Evolutionary conservation across 2,797 vertebrate species (phyloP).

Genomic region (Acipenser oxyrinchus): DNA sequence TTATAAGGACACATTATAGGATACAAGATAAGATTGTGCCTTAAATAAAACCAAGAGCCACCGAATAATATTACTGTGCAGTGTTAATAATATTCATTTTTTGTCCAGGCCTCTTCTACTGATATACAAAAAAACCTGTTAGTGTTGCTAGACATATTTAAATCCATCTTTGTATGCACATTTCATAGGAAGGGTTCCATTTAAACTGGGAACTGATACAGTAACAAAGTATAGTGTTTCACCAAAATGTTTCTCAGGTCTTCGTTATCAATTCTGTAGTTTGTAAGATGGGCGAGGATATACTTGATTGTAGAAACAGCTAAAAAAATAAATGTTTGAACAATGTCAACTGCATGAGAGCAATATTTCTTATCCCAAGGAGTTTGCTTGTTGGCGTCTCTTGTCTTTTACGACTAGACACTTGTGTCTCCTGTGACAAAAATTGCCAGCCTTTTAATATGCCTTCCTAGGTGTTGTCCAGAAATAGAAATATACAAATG

Average conservation of each 20-base stretch:
- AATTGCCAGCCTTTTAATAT: background rate
- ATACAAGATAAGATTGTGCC: conserved; percentile 25
- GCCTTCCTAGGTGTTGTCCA: background rate
- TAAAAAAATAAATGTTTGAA: background rate
- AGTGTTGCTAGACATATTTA: no score
- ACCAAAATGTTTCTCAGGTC: conserved; percentile 34
- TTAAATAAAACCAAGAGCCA: conserved; percentile 41
- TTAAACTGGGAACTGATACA: no score
- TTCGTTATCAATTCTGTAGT: conserved; percentile 9
- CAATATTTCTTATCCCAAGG: no score
- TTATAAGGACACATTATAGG: conserved; percentile 2
- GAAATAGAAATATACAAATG: conserved; percentile 3
- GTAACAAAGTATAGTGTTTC: conserved; percentile 3
- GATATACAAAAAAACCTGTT: conserved; percentile 13
- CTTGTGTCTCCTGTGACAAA: background rate
- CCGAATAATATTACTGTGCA: conserved; percentile 30
- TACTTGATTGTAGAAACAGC: background rate
- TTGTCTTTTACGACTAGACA: background rate
- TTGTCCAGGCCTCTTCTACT: conserved; percentile 26
- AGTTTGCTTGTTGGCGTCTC: background rate
- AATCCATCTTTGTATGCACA: no score
- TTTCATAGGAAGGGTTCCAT: no score
- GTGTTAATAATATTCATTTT: conserved; percentile 36
- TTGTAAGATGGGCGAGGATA: conserved; percentile 6
- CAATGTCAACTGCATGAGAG: background rate